Percentiles rank a stretch among this genome's conserved stretches.
Evolutionary conservation across 2,113 vertebrate genomes (phyloP).

Genomic region (Entomyzon cyanotis): DNA sequence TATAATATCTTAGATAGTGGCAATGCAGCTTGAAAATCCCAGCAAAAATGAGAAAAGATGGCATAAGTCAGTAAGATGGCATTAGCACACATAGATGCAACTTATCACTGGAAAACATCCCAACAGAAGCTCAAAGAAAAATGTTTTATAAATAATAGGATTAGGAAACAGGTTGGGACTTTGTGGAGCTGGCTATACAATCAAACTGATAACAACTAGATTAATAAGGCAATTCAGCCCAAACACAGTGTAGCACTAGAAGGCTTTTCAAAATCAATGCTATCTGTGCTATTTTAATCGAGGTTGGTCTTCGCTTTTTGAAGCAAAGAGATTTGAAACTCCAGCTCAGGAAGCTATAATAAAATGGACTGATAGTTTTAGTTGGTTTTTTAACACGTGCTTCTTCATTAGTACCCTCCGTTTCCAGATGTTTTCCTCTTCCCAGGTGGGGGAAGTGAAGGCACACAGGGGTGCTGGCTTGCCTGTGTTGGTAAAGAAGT

Average conservation of each 20-base stretch:
- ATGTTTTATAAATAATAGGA: constrained; percentile 46
- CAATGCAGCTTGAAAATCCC: constrained; percentile 32
- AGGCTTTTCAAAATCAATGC: constrained; percentile 70
- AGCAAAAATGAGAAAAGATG: constrained; percentile 4
- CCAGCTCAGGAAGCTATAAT: constrained; percentile 53
- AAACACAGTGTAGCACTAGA: constrained; percentile 25
- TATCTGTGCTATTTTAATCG: constrained; percentile 61
- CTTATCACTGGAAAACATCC: constrained; percentile 32
- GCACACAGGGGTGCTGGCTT: not conserved
- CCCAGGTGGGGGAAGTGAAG: not conserved
- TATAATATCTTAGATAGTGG: constrained; percentile 26
- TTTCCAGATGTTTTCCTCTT: constrained; percentile 33
- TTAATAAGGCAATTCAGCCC: constrained; percentile 67
- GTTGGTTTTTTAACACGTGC: not conserved
- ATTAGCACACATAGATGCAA: not conserved
- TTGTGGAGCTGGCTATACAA: constrained; percentile 53
- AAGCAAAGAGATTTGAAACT: constrained; percentile 60
- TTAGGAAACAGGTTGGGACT: constrained; percentile 41
- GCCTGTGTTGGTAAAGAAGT: not conserved
- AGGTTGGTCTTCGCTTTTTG: constrained; percentile 68
- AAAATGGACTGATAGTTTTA: constrained; percentile 16
- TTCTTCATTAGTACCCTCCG: constrained; percentile 57
- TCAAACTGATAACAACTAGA: constrained; percentile 68
- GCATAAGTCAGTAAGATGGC: constrained; percentile 31
- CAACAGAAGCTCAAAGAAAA: constrained; percentile 24